Percentiles rank a stretch among this genome's conserved stretches.
Evolutionary conservation across 2,797 vertebrate genomes (phyloP).

Genomic region (Danio aesculapii): DNA sequence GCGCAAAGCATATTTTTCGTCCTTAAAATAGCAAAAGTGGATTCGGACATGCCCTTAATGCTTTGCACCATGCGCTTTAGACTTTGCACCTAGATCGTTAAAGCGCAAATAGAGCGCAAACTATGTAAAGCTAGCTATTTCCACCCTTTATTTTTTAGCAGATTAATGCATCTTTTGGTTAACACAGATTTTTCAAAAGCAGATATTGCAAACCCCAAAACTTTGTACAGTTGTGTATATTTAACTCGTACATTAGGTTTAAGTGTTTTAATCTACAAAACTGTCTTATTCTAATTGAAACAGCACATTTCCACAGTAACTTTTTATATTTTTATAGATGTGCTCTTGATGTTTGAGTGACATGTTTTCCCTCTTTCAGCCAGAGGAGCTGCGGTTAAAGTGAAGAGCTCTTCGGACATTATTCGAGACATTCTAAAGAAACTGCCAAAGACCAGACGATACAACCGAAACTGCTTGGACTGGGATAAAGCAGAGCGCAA

Average conservation of each 20-base stretch:
- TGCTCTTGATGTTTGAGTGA: background rate
- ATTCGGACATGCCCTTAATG: too few species aligned
- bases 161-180: background rate
- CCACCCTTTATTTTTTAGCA: background rate
- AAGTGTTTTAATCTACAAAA: background rate
- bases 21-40: too few species aligned
- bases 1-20: too few species aligned
- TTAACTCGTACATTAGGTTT: background rate
- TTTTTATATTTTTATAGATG: background rate
- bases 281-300: background rate
- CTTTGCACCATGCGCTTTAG: too few species aligned
- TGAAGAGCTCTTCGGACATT: constrained; percentile 65
- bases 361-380: constrained; percentile 4
- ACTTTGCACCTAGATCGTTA: too few species aligned
- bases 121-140: too few species aligned
- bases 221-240: background rate
- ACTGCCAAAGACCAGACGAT: constrained; percentile 60
- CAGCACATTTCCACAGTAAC: background rate
- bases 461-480: accelerated
- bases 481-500: constrained; percentile 47
- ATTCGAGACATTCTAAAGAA: constrained; percentile 72
- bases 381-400: background rate
- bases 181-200: background rate
- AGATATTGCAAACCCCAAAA: background rate
- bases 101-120: too few species aligned